Conservation (phyloP, 1,140 invertebrate species). For the Drosophila ogumai region DNA sequence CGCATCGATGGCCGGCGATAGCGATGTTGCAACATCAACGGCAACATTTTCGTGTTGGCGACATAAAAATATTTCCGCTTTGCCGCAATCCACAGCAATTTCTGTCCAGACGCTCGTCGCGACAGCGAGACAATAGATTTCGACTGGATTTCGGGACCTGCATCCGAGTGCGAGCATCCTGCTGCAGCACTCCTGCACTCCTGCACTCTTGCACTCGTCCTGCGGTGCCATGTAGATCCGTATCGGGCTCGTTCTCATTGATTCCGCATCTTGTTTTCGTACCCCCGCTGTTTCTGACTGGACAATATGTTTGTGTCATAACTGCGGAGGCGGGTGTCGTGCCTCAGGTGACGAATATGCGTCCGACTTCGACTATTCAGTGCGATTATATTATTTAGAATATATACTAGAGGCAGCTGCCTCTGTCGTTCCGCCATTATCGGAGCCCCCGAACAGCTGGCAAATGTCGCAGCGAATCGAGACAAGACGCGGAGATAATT, state of each 20-base stretch:
- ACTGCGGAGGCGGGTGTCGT: slow-evolving; percentile 14
- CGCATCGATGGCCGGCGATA: slow-evolving; percentile 64
- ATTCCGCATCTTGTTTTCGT: slow-evolving; percentile 51
- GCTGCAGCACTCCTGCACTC: slow-evolving; percentile 13
- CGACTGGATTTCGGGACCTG: slow-evolving; percentile 36
- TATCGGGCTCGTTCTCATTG: slow-evolving; percentile 52
- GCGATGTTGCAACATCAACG: slow-evolving; percentile 44
- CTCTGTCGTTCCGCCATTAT: slow-evolving; percentile 54
- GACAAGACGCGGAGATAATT: slow-evolving; percentile 72
- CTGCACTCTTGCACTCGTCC: slow-evolving; percentile 17
- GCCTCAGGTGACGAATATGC: slow-evolving; percentile 20
- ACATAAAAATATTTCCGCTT: slow-evolving; percentile 78
- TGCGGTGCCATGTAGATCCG: slow-evolving; percentile 62
- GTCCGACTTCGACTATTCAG: not conserved
- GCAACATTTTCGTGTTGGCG: slow-evolving; percentile 73
- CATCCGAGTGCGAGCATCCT: slow-evolving; percentile 31
- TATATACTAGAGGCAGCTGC: slow-evolving; percentile 18
- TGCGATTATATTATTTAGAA: slow-evolving; percentile 1
- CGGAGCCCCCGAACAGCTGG: slow-evolving; percentile 59
- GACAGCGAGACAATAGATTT: slow-evolving; percentile 58
- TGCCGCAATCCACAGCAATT: slow-evolving; percentile 19
- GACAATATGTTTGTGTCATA: slow-evolving; percentile 35
- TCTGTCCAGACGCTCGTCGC: slow-evolving; percentile 49
- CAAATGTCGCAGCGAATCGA: slow-evolving; percentile 72
- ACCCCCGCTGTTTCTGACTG: slow-evolving; percentile 34